A percentile compares a stretch with the other conserved stretches of the same genome.
Conservation (phyloP, 2,888 invertebrate genomes). For the Gnatocerus cornutus region DNA sequence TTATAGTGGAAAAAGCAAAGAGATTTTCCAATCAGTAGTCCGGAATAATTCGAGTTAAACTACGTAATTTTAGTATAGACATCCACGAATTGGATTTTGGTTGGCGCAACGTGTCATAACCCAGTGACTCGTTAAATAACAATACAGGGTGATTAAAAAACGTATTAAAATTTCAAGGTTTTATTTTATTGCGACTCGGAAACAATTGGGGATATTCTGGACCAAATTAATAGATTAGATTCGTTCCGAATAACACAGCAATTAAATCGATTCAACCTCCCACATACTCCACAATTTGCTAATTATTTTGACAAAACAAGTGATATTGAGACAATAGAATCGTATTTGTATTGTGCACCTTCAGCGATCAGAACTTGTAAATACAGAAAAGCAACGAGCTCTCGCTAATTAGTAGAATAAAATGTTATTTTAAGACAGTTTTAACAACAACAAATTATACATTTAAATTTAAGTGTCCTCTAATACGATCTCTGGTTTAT, state of each 20-base stretch:
- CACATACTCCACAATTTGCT: neutral
- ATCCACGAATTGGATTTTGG: no score
- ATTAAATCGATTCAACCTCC: neutral
- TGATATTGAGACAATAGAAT: neutral
- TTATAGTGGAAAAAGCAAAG: conserved; percentile 20
- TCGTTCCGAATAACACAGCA: conserved; percentile 1
- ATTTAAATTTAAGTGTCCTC: neutral
- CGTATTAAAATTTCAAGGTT: no score
- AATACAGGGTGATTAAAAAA: no score
- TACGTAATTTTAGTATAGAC: no score
- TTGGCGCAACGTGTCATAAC: no score
- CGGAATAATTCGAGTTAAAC: conserved; percentile 16
- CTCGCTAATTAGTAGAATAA: neutral
- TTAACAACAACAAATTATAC: neutral
- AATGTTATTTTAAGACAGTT: conserved; percentile 1
- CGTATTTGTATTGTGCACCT: conserved; percentile 2
- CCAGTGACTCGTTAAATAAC: no score
- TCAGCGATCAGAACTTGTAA: neutral
- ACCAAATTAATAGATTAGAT: conserved; percentile 5
- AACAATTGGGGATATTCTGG: neutral
- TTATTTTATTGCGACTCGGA: no score
- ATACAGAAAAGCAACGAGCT: neutral
- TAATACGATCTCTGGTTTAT: no score
- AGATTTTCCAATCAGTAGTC: conserved; percentile 36
- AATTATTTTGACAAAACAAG: conserved; percentile 5